Base-by-base conservation (phyloP, 2,888 invertebrate genomes). In the Rosalia funebris region DNA sequence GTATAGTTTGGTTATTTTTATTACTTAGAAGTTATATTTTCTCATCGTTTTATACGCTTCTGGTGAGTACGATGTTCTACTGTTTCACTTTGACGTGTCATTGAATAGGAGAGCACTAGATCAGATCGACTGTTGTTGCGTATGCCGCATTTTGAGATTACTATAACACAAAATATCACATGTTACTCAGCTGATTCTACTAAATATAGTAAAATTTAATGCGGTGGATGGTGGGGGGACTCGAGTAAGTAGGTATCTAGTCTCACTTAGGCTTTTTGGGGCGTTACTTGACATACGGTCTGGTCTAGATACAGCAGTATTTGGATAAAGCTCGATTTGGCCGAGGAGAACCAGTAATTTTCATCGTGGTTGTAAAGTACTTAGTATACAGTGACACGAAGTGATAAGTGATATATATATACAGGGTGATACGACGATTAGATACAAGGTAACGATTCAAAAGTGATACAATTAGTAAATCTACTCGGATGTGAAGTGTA, bases 1-100 rank as follows among this genome's bases (percentile, higher is more conserved):
- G 77, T 80, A 79, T 79, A 80, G 78, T 79, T 79, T 79, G 75
- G 78, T 79, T 78, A 76, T 77, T 77, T 77, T 70, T 75, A 70
- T 76, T 77, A 75, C 73, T 75, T 77, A 74, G 75, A 76, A 77
- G 72, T 73, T 76, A 76, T 75, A 77, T 77, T 78, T 77, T 76
- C 76, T 73, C 76, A 74, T 76, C 75, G 75, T 75, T 74, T 73
- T 70, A 77, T 75, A 79, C 78, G 75, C 77, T 77, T 79, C 75
- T 75, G 79, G 79, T 79, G 68, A 79, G 79, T 79, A 70, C 65
- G 16, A 1, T 17, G 10, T 50, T 52, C 31, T 19, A 10, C n/a
- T n/a, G 17, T 48, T 34, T 1, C 7, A 19, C 16, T 34, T 46
- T 46, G 20, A n/a, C 3, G 31, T 31, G 0, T 0, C 16, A 31